Evolutionary conservation across 2,888 invertebrate genomes (phyloP).

Genomic region (Yponomeuta evonymella): DNA sequence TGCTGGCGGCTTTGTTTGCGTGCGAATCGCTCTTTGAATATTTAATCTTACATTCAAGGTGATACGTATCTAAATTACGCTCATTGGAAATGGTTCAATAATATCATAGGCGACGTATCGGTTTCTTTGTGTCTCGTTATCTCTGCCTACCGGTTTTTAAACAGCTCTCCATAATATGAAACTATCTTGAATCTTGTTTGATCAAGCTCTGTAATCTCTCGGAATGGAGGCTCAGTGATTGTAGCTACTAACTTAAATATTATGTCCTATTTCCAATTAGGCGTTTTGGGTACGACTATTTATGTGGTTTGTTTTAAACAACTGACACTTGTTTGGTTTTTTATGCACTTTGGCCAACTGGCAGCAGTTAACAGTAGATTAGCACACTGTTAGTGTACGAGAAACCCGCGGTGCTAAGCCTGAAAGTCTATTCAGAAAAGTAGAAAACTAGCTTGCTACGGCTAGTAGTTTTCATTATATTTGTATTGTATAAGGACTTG

Average conservation of each 20-base stretch:
- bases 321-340: no score
- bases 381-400: no score
- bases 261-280: no score
- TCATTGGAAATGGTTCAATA: neutral
- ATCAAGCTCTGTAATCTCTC: neutral
- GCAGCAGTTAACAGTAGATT: no score
- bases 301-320: no score
- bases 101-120: slow-evolving; percentile 6
- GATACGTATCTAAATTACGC: slow-evolving; percentile 2
- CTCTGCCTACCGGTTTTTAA: slow-evolving; percentile 7
- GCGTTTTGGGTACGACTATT: no score
- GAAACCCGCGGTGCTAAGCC: no score
- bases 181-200: neutral
- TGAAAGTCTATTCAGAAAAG: no score
- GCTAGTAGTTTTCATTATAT: no score
- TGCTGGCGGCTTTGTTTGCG: neutral
- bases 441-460: no score
- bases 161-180: neutral
- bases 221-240: neutral
- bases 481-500: no score
- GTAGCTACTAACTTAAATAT: neutral
- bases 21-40: slow-evolving; percentile 1
- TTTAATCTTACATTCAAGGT: slow-evolving; percentile 3
- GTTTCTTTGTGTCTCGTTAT: slow-evolving; percentile 8
- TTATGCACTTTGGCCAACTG: no score